Evolutionary conservation across 2,888 invertebrate species (phyloP).

Genomic region (Coenonympha arcania): DNA sequence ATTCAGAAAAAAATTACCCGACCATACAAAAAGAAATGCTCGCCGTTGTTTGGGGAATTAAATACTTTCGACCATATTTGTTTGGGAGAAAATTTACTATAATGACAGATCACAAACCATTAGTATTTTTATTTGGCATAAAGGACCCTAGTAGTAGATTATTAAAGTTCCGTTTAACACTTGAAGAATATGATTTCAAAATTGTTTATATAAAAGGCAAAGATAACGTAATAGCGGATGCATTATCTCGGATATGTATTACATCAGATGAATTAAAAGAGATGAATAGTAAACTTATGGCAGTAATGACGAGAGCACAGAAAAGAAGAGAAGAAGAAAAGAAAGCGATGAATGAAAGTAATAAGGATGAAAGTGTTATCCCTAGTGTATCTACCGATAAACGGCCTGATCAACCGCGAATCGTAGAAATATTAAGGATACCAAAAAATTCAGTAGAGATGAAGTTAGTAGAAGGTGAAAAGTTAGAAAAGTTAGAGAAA

Average conservation of each 20-base stretch:
- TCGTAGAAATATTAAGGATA: slow-evolving; percentile 1
- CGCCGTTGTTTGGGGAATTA: slow-evolving; percentile 24
- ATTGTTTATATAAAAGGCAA: slow-evolving; percentile 20
- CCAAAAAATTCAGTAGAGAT: slow-evolving; percentile 4
- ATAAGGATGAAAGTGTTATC: neutral
- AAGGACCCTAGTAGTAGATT: slow-evolving; percentile 24
- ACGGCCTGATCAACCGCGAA: slow-evolving; percentile 11
- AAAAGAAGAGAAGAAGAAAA: neutral
- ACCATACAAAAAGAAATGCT: slow-evolving; percentile 24
- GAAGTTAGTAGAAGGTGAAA: neutral
- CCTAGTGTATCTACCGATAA: neutral
- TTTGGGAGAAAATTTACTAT: slow-evolving; percentile 22
- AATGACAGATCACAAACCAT: slow-evolving; percentile 24
- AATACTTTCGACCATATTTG: slow-evolving; percentile 25
- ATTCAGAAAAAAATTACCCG: slow-evolving; percentile 23
- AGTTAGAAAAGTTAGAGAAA: neutral
- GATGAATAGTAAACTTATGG: slow-evolving; percentile 17
- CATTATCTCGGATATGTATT: slow-evolving; percentile 22
- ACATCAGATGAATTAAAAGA: slow-evolving; percentile 18
- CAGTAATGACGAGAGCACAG: slow-evolving; percentile 24
- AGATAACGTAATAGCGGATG: slow-evolving; percentile 22
- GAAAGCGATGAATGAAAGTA: no score
- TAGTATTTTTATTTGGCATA: slow-evolving; percentile 22
- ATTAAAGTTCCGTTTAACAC: slow-evolving; percentile 23
- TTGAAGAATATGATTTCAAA: slow-evolving; percentile 26